Conservation (phyloP, 2,113 vertebrate species). For the Lepus timidus region DNA sequence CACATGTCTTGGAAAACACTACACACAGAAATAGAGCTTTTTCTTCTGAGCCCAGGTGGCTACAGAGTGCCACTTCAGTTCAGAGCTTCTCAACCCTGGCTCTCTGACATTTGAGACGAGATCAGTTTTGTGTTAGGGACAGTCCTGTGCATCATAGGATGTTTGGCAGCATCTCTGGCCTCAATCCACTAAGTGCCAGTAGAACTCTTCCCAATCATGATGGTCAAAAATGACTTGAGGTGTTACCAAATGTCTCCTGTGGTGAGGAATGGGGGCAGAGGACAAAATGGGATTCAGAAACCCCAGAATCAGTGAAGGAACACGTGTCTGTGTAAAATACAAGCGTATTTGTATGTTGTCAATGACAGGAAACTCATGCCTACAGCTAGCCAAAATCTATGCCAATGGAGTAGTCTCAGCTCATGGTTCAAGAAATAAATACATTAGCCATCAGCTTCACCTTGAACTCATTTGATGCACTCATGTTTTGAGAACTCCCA, state of each 20-base stretch:
- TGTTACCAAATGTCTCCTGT: background rate
- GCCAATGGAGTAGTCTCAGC: slow-evolving; percentile 16
- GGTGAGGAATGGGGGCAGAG: background rate
- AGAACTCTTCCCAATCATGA: background rate
- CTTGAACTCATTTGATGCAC: background rate
- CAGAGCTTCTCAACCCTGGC: background rate
- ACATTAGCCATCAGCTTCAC: background rate
- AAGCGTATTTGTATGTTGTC: background rate
- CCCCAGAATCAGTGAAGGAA: background rate
- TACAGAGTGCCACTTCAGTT: background rate
- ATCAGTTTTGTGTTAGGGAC: background rate
- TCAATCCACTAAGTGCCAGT: background rate
- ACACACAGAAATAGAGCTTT: background rate
- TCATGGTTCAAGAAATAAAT: background rate
- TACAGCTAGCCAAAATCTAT: slow-evolving; percentile 37
- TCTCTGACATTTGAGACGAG: background rate
- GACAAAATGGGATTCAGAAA: background rate
- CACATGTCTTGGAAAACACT: background rate
- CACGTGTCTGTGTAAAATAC: background rate
- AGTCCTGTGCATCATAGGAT: background rate
- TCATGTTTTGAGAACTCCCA: background rate
- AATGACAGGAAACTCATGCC: slow-evolving; percentile 54
- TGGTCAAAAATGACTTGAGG: background rate
- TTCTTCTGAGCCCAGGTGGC: background rate
- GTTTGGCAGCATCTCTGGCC: background rate